Percentiles rank a stretch among this genome's conserved stretches.
Conservation (phyloP, 2,113 vertebrate species). For the Neomonachus schauinslandi region DNA sequence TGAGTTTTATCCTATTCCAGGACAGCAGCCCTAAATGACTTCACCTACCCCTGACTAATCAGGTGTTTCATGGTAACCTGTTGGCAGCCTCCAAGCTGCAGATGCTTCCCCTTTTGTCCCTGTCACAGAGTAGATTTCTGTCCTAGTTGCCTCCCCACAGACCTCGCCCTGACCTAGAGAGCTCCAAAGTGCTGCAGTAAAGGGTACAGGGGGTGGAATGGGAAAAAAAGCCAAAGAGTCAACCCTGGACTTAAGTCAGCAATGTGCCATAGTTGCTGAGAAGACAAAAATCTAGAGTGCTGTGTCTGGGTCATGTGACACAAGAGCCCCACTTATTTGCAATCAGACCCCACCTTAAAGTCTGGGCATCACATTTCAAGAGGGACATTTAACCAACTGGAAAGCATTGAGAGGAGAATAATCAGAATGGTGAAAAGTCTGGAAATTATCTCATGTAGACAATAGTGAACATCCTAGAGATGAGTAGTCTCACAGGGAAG, state of each 20-base stretch:
- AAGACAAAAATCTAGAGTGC: constrained; percentile 4
- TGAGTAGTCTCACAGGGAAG: neutral
- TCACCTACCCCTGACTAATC: neutral
- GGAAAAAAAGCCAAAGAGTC: neutral
- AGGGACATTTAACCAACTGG: neutral
- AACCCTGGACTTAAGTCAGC: neutral
- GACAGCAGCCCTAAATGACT: neutral
- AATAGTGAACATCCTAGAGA: neutral
- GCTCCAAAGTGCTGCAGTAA: neutral
- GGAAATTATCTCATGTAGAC: neutral
- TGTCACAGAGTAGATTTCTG: neutral
- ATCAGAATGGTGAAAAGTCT: neutral
- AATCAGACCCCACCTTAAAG: neutral
- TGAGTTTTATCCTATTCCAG: neutral
- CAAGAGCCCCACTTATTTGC: neutral
- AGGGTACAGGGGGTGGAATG: neutral
- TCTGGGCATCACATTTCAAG: neutral
- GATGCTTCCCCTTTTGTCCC: neutral
- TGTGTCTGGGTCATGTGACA: neutral
- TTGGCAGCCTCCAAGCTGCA: neutral
- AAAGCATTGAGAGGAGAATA: neutral
- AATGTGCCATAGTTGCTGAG: neutral
- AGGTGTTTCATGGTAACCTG: neutral
- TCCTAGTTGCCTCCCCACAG: neutral
- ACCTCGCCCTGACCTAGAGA: neutral